Percentiles rank a stretch among this genome's conserved stretches.
Evolutionary conservation across 1,140 invertebrate genomes (phyloP).

Genomic region (Calliopsis andreniformis): DNA sequence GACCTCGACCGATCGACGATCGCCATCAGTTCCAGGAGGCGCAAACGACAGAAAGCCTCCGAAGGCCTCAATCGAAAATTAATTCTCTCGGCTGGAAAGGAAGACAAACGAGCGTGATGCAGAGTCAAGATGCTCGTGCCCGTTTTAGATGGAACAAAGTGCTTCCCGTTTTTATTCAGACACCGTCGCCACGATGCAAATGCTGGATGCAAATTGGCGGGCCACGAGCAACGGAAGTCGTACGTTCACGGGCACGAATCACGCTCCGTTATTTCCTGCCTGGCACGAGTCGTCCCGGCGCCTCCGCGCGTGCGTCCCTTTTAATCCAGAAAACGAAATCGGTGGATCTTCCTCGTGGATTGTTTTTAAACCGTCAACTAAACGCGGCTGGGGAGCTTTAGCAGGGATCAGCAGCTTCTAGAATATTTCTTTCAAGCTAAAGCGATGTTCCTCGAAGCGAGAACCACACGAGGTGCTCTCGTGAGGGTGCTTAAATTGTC

Average conservation of each 20-base stretch:
- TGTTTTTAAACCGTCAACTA: conserved; percentile 32
- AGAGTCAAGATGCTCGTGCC: not conserved
- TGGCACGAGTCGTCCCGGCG: conserved; percentile 56
- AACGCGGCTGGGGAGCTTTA: not conserved
- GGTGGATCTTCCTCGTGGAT: not conserved
- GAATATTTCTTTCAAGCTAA: too few species aligned
- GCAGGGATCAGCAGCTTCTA: not conserved
- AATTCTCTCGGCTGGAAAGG: not conserved
- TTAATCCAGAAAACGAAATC: conserved; percentile 43
- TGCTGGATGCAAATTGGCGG: conserved; percentile 60
- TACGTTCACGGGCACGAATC: conserved; percentile 63
- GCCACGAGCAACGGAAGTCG: conserved; percentile 69
- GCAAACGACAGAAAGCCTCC: too few species aligned
- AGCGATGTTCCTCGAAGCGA: too few species aligned
- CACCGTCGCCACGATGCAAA: conserved; percentile 64
- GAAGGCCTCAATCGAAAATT: not conserved
- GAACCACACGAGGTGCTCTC: too few species aligned
- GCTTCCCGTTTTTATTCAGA: conserved; percentile 61
- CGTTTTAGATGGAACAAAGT: conserved; percentile 11
- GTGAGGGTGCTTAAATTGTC: too few species aligned
- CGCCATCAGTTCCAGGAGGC: too few species aligned
- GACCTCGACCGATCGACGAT: too few species aligned
- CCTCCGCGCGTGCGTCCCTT: conserved; percentile 54
- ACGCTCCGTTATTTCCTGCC: conserved; percentile 77
- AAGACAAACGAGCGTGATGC: not conserved